A percentile compares a stretch with the other conserved stretches of the same genome.
These are phyloP conservation scores for Leptocoma aspasia DNA, from an alignment of 2,113 vertebrate genomes.

Conservation along the genomic window DNA sequence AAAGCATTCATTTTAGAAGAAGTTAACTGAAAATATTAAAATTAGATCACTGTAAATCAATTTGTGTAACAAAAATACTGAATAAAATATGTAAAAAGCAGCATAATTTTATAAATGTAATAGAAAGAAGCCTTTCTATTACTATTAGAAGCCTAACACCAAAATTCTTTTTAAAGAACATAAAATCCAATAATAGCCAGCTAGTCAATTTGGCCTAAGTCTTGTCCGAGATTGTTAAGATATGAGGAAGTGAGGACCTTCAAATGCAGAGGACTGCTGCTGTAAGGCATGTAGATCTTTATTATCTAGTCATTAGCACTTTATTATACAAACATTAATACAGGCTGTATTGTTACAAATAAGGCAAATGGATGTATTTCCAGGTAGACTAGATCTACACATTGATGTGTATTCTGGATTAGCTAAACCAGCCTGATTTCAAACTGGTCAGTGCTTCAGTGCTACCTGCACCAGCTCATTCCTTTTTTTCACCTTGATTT, in stretches of 20 bases:
- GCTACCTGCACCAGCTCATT: accelerated
- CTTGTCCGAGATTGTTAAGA: not conserved
- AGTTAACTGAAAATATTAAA: not conserved
- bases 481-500: not conserved
- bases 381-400: not conserved
- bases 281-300: not conserved
- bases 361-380: not conserved
- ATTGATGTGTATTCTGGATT: not conserved
- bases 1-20: not conserved
- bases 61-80: not conserved
- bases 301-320: not conserved
- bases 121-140: not conserved
- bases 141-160: not conserved
- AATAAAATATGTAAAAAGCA: not conserved
- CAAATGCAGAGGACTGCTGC: not conserved
- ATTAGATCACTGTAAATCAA: not conserved
- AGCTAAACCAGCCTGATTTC: not conserved
- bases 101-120: not conserved
- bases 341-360: not conserved
- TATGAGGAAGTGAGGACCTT: not conserved
- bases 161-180: not conserved
- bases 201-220: not conserved
- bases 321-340: not conserved
- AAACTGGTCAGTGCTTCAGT: not conserved
- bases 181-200: not conserved